These are phyloP conservation scores for Lerista edwardsae DNA, from an alignment of 2,797 vertebrate species.

Conservation along the genomic window DNA sequence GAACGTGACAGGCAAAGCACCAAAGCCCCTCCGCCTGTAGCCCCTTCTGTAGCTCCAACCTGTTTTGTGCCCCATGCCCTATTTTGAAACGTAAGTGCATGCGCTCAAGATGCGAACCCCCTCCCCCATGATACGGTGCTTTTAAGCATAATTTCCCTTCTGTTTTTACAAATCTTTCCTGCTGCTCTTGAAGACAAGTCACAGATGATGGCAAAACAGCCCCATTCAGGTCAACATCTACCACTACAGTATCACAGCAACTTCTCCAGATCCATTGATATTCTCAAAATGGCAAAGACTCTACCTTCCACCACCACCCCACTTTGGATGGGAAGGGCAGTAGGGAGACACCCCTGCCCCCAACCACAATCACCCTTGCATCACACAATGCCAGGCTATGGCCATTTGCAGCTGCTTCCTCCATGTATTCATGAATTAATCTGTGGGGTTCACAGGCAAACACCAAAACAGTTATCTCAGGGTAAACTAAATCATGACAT, in stretches of 20 bases:
- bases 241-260: slow-evolving; percentile 21
- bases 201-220: slow-evolving; percentile 10
- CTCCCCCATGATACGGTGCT: neutral
- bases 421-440: neutral
- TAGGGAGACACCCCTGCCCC: neutral
- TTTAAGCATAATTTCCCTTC: neutral
- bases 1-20: no score
- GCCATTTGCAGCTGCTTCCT: slow-evolving; percentile 63
- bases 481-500: slow-evolving; percentile 37
- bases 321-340: slow-evolving; percentile 33
- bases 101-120: neutral
- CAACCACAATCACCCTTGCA: neutral
- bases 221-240: neutral
- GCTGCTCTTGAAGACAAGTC: slow-evolving; percentile 32
- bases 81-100: neutral
- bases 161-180: slow-evolving; percentile 1
- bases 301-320: slow-evolving; percentile 54
- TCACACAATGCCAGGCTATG: slow-evolving; percentile 29
- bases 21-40: no score
- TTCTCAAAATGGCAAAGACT: slow-evolving; percentile 56
- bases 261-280: slow-evolving; percentile 48
- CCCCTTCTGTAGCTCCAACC: no score
- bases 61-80: no score
- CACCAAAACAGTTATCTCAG: neutral
- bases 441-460: slow-evolving; percentile 13